Evolutionary conservation across 2,888 invertebrate genomes (phyloP).

Genomic region (Trichacis sp.): DNA sequence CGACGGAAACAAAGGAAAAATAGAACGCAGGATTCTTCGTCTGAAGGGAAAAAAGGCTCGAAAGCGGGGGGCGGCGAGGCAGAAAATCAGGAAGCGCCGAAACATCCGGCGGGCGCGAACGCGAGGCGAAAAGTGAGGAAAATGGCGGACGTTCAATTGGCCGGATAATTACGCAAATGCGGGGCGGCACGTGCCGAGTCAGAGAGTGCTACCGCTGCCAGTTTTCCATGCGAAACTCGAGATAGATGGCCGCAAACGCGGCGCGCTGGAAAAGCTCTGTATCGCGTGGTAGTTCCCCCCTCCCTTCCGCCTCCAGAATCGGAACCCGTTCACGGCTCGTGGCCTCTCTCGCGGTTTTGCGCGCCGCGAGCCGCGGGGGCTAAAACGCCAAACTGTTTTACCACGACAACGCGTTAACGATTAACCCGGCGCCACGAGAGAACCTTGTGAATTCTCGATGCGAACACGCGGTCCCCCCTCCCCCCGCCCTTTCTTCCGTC

Average conservation of each 20-base stretch:
- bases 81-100: not conserved
- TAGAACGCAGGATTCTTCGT: not conserved
- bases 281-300: slow-evolving; percentile 28
- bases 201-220: slow-evolving; percentile 36
- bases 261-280: slow-evolving; percentile 4
- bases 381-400: slow-evolving; percentile 63
- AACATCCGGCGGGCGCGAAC: not conserved
- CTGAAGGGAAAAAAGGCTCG: not conserved
- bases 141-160: slow-evolving; percentile 7
- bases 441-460: not conserved
- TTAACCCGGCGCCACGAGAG: slow-evolving; percentile 55
- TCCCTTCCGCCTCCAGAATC: slow-evolving; percentile 14
- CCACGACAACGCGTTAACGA: slow-evolving; percentile 63
- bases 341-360: slow-evolving; percentile 21
- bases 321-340: slow-evolving; percentile 40
- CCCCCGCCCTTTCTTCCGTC: slow-evolving; percentile 32
- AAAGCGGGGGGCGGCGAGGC: not conserved
- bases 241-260: slow-evolving; percentile 33
- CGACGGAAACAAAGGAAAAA: not conserved
- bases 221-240: slow-evolving; percentile 47
- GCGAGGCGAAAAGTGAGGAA: slow-evolving; percentile 4
- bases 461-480: slow-evolving; percentile 18
- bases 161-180: slow-evolving; percentile 17
- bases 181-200: slow-evolving; percentile 43
- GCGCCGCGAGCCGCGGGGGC: slow-evolving; percentile 34